Base-by-base conservation (phyloP, 1,140 invertebrate genomes). In the Sitobion miscanthi region DNA sequence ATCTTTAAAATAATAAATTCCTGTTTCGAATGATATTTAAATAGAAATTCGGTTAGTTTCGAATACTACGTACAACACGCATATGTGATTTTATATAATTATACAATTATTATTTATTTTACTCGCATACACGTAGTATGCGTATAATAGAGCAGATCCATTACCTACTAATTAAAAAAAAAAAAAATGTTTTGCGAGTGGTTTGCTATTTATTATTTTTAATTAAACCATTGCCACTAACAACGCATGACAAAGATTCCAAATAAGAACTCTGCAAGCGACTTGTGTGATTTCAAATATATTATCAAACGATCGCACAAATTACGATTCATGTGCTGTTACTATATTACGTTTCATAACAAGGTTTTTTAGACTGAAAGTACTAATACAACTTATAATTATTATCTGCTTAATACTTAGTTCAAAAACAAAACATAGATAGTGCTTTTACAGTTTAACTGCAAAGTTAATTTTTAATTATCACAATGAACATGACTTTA, bases 31-130 rank as follows among this genome's bases (percentile, higher is more conserved):
- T 77, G 14, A 77, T 77, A 17, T 77, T 77, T n/a, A 77, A 77
- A 35, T 17, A 77, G 62, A 77, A 77, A 77, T n/a, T 77, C 14
- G 62, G 30, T 17, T 17, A 77, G 9, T 77, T 77, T 77, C 62
- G 5, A 77, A 17, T 77, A n/a, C n/a, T n/a, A n/a, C 3, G 14
- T 17, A 77, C 1, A 77, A 77, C n/a, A 77, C 62, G 62, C 30
- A 77, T 77, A 77, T 77, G 62, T n/a, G 62, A 77, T 77, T 77
- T 77, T n/a, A 17, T 77, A 35, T 77, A 77, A 77, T 77, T 77
- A n/a, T 77, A n/a, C 62, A 77, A 35, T 77, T 77, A 77, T 77
- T 77, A 69, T 69, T 69, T 69, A 30, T 69, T 69, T n/a, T 77
- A 77, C 62, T n/a, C 30, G 0, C 30, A 11, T n/a, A n/a, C 14